These are phyloP conservation scores for Smithornis capensis DNA, from an alignment of 2,113 vertebrate species.

Conservation along the genomic window DNA sequence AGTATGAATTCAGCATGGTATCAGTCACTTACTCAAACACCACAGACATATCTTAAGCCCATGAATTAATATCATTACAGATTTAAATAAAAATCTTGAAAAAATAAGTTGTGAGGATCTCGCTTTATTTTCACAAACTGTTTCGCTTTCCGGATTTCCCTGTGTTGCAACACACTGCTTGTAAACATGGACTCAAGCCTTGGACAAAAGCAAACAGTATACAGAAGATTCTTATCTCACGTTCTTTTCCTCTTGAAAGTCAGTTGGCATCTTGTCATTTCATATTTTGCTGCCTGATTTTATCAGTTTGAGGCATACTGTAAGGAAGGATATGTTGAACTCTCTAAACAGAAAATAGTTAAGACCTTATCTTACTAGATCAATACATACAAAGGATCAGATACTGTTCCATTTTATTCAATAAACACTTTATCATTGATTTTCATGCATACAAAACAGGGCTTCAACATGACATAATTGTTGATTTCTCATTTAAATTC, in stretches of 20 bases:
- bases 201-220: neutral
- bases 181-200: neutral
- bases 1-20: neutral
- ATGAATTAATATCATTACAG: neutral
- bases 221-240: neutral
- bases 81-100: neutral
- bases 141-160: neutral
- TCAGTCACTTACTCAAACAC: neutral
- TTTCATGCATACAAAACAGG: neutral
- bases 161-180: neutral
- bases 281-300: neutral
- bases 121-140: neutral
- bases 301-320: neutral
- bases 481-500: conserved; percentile 14
- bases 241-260: neutral
- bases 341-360: neutral
- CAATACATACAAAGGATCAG: neutral
- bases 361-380: conserved; percentile 12
- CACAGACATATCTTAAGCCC: neutral
- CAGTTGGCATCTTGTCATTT: neutral
- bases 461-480: neutral
- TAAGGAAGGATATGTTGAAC: neutral
- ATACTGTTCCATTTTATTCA: neutral
- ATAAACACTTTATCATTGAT: neutral
- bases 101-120: neutral